These are phyloP conservation scores for Agrypnia vestita DNA, from an alignment of 1,140 invertebrate genomes.

Conservation along the genomic window DNA sequence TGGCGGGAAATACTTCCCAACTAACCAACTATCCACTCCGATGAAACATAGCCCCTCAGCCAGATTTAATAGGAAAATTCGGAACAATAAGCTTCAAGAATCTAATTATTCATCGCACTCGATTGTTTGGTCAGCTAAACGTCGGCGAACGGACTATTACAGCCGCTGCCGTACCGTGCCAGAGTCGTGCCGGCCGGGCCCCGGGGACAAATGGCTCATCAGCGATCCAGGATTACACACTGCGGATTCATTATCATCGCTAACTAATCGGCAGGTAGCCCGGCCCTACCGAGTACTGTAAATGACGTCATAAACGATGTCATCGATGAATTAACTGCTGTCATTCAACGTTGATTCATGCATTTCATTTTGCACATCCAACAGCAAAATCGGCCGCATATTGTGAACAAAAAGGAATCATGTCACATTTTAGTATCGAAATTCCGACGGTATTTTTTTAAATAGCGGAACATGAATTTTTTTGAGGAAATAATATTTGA, in stretches of 20 bases:
- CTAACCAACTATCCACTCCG: too few relatives aligned
- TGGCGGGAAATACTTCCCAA: too few relatives aligned
- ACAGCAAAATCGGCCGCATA: too few relatives aligned
- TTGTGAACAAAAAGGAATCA: too few relatives aligned
- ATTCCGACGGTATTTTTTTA: too few relatives aligned
- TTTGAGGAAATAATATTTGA: too few relatives aligned
- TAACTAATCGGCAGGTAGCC: not conserved
- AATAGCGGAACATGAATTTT: too few relatives aligned
- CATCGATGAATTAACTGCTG: too few relatives aligned
- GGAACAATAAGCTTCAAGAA: not conserved
- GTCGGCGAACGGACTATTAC: not conserved
- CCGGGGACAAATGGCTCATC: not conserved
- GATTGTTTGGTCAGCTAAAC: conserved; percentile 22
- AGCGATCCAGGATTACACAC: not conserved
- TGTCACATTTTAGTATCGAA: too few relatives aligned
- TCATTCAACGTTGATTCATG: too few relatives aligned
- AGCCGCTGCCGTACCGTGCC: not conserved
- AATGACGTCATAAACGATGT: not conserved
- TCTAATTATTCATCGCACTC: conserved; percentile 16
- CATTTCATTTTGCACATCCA: too few relatives aligned
- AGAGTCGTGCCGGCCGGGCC: not conserved
- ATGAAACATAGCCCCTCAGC: not conserved
- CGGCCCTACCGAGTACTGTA: not conserved
- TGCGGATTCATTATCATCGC: not conserved
- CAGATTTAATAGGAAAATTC: conserved; percentile 18